A percentile compares a stretch with the other conserved stretches of the same genome.
Evolutionary conservation across 1,140 invertebrate species (phyloP).

Genomic region (Scylla paramamosain): DNA sequence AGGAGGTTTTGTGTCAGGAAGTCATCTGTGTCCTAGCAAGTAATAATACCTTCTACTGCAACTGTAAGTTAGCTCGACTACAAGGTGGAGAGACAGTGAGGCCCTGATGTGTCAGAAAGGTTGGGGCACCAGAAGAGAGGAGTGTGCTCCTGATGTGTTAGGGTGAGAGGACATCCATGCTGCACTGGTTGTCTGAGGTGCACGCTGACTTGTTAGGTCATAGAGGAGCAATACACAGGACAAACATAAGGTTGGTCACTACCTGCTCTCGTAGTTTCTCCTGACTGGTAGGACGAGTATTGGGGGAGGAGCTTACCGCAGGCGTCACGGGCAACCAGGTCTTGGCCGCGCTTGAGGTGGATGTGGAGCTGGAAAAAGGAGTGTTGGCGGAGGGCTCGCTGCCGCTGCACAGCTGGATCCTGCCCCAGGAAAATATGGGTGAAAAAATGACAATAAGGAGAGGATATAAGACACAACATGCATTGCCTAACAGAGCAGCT

Average conservation of each 20-base stretch:
- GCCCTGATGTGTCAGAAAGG: neutral
- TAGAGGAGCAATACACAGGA: slow-evolving; percentile 51
- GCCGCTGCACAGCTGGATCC: slow-evolving; percentile 69
- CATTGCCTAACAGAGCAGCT: neutral
- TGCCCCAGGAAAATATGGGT: slow-evolving; percentile 77
- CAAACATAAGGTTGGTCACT: slow-evolving; percentile 64
- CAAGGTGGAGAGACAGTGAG: neutral
- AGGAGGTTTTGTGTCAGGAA: neutral
- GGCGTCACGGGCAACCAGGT: slow-evolving; percentile 95
- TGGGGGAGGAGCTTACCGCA: slow-evolving; percentile 85
- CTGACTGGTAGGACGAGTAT: slow-evolving; percentile 71
- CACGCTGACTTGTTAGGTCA: slow-evolving; percentile 62
- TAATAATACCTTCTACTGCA: slow-evolving; percentile 33
- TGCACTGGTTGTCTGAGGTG: slow-evolving; percentile 56
- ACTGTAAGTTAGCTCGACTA: neutral
- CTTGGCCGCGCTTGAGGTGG: slow-evolving; percentile 91
- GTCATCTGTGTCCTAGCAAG: neutral
- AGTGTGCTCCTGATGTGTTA: slow-evolving; percentile 32
- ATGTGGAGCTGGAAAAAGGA: slow-evolving; percentile 95
- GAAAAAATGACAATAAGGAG: neutral
- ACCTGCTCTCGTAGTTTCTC: slow-evolving; percentile 71
- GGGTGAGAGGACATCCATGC: slow-evolving; percentile 59
- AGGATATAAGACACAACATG: neutral
- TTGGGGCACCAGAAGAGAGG: slow-evolving; percentile 22
- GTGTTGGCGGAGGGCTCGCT: slow-evolving; percentile 81